phyloP scores from a whole-genome alignment of 2,113 vertebrate genomes.

The Carettochelys insculpta region DNA sequence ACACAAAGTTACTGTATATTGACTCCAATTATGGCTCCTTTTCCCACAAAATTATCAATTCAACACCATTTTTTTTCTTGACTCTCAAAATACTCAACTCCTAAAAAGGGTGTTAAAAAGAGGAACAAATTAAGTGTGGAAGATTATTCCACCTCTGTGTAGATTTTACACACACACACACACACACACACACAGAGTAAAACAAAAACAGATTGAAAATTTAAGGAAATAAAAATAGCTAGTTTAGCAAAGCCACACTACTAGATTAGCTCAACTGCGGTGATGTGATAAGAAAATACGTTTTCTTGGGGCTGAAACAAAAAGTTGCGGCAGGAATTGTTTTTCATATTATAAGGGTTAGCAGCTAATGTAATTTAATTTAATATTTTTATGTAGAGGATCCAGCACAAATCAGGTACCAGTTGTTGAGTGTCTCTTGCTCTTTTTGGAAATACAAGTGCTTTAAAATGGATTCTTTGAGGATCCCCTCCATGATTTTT shows the following conservation, averaged over 20 bases:
- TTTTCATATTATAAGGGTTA: not conserved
- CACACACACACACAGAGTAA: not conserved
- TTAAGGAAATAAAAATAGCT: conserved; percentile 54
- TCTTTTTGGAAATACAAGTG: not conserved
- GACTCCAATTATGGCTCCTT: not conserved
- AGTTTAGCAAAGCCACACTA: conserved; percentile 48
- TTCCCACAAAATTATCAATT: not conserved
- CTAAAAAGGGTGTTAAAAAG: not conserved
- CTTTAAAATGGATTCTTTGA: too few species aligned
- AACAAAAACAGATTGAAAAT: conserved; percentile 50
- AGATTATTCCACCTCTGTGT: conserved; percentile 20
- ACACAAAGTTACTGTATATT: not conserved
- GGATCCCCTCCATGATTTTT: too few species aligned
- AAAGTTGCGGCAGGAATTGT: conserved; percentile 6
- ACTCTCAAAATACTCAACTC: not conserved
- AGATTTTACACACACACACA: not conserved
- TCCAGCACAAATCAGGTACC: conserved; percentile 13
- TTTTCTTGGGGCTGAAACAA: conserved; percentile 9
- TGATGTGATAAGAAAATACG: conserved; percentile 36
- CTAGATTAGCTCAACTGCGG: conserved; percentile 28
- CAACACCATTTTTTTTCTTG: not conserved
- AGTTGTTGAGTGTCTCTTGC: not conserved
- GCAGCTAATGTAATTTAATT: conserved; percentile 24
- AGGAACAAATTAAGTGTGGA: conserved; percentile 14
- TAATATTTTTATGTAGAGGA: not conserved